phyloP scores from a whole-genome alignment of 1,140 invertebrate genomes.

The Epicauta chinensis region DNA sequence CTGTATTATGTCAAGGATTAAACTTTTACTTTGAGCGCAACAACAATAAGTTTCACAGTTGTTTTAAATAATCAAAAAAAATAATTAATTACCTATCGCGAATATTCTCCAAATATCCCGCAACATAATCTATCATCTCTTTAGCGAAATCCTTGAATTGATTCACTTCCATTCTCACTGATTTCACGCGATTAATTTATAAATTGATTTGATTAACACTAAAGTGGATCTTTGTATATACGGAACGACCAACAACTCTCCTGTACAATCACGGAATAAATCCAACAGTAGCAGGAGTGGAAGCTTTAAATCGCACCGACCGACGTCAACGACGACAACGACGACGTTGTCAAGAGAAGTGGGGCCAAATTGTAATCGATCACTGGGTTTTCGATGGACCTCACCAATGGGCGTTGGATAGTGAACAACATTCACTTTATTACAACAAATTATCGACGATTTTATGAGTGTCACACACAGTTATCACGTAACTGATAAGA shows the following conservation, averaged over 20 bases:
- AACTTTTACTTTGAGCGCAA: neutral
- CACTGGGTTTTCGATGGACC: conserved; percentile 4
- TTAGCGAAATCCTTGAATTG: conserved; percentile 73
- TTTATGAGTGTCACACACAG: too few relatives aligned
- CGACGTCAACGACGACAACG: too few relatives aligned
- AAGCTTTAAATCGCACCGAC: conserved; percentile 5
- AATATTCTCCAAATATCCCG: conserved; percentile 78
- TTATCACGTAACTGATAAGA: too few relatives aligned
- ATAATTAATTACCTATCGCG: conserved; percentile 70
- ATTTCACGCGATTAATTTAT: neutral
- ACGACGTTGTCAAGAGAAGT: conserved; percentile 8
- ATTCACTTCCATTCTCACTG: conserved; percentile 68
- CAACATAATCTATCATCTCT: conserved; percentile 74
- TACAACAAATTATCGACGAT: too few relatives aligned
- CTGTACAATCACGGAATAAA: conserved; percentile 5
- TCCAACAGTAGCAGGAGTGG: conserved; percentile 5
- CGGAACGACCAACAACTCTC: conserved; percentile 5
- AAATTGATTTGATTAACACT: neutral
- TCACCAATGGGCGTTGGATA: conserved; percentile 1
- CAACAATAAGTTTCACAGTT: neutral
- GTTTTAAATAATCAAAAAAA: neutral
- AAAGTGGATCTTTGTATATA: too few relatives aligned
- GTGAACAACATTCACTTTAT: too few relatives aligned
- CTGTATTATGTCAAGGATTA: conserved; percentile 17
- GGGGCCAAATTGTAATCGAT: conserved; percentile 10